Evolutionary conservation across 2,113 vertebrate species (phyloP), one percentile per base, ranked within the genome.

Genomic region (Setophaga kirtlandii): DNA sequence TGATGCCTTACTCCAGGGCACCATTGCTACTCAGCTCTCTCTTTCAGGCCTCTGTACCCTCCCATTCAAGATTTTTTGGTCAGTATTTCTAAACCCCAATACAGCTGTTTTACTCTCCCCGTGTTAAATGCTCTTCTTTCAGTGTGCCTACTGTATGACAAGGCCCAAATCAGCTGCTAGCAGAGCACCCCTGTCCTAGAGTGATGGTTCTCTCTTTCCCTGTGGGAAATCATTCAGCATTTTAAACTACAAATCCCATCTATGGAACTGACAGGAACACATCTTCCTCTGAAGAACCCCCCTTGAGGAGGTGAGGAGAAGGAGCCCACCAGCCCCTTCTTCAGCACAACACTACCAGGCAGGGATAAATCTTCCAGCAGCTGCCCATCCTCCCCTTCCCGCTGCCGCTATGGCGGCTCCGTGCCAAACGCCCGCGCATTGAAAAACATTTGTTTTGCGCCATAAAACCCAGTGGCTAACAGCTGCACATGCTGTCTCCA

Each of bases 401-500:
- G 3, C 41, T 87, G 90, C 68, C 46, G 83, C 76, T 42, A 28
- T 20, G 1, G 79, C 73, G 31, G 87, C 74, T 90, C 77, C 15
- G 10, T 94, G 97, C 71, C 95, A 95, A 84, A 90, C 9, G 16
- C 76, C 89, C 16, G 17, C 49, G 22, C 58, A 8, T 16, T 7
- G 15, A n/a, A 85, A 96, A 97, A 91, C 97, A 96, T 97, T 98
- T 97, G 96, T 95, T 90, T 95, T 87, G 70, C 5, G 6, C 91
- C 89, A 63, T 93, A 95, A 97, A 97, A 97, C 93, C 47, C 86
- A 90, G 94, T 76, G 93, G 74, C 92, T 96, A 97, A 98, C 98
- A 98, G 97, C 97, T 98, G 98, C 94, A 94, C 87, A 69, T 42
- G 88, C 86, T 97, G 91, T 97, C 97, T 97, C 53, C 95, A 89